Evolutionary conservation across 1,140 invertebrate species (phyloP).

Genomic region (Dreissena polymorpha): DNA sequence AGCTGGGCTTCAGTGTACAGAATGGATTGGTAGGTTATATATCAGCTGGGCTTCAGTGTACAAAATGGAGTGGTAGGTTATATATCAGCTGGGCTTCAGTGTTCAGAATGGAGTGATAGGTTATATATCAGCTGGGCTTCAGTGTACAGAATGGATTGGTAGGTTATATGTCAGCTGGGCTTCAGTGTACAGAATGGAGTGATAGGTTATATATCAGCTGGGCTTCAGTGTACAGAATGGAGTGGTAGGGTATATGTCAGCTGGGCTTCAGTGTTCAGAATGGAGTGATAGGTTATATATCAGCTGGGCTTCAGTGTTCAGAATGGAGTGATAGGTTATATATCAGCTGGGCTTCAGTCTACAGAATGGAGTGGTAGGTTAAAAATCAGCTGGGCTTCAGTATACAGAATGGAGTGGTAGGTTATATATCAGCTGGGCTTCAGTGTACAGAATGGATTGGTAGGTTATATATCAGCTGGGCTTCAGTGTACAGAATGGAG

Average conservation of each 20-base stretch:
- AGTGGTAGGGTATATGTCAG: slow-evolving; percentile 97
- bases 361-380: slow-evolving; percentile 99
- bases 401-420: slow-evolving; percentile 99
- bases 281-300: slow-evolving; percentile 99
- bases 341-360: slow-evolving; percentile 99
- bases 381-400: slow-evolving; percentile 99
- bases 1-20: slow-evolving; percentile 99
- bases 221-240: slow-evolving; percentile 99
- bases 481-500: slow-evolving; percentile 99
- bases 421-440: slow-evolving; percentile 99
- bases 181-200: slow-evolving; percentile 99
- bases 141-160: slow-evolving; percentile 99
- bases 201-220: slow-evolving; percentile 98
- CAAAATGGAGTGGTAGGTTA: slow-evolving; percentile 99
- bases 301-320: slow-evolving; percentile 99
- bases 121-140: slow-evolving; percentile 99
- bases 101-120: slow-evolving; percentile 99
- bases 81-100: slow-evolving; percentile 99
- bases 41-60: slow-evolving; percentile 99
- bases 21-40: slow-evolving; percentile 99
- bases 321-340: slow-evolving; percentile 99
- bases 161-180: slow-evolving; percentile 99
- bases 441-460: slow-evolving; percentile 99
- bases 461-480: slow-evolving; percentile 99
- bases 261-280: slow-evolving; percentile 99